These are phyloP conservation scores for Epirrhoe alternata DNA, from an alignment of 2,888 invertebrate genomes.

Conservation along the genomic window DNA sequence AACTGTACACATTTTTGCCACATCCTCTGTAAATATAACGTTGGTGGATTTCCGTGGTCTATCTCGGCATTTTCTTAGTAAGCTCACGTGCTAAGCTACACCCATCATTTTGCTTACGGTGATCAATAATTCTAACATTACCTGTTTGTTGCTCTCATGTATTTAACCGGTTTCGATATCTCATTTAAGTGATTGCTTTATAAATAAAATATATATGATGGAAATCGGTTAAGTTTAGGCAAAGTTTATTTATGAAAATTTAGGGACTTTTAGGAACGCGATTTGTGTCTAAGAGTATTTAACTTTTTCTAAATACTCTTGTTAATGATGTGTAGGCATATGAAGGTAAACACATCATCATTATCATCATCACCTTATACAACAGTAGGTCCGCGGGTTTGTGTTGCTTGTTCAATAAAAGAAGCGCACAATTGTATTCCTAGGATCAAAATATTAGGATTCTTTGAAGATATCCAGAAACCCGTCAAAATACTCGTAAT, in stretches of 20 bases:
- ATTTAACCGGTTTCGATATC: slow-evolving; percentile 29
- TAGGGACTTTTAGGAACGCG: not conserved
- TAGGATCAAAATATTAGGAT: not conserved
- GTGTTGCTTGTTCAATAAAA: no score
- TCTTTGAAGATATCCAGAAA: not conserved
- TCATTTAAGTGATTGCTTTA: slow-evolving; percentile 21
- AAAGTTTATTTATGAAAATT: not conserved
- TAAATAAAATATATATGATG: slow-evolving; percentile 15
- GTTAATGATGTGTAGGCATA: no score
- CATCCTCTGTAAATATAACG: slow-evolving; percentile 3
- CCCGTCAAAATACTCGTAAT: not conserved
- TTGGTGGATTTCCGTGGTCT: slow-evolving; percentile 29
- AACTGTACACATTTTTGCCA: not conserved
- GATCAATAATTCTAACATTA: slow-evolving; percentile 64
- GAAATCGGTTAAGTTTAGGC: slow-evolving; percentile 3
- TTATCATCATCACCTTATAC: no score
- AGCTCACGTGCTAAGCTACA: slow-evolving; percentile 65
- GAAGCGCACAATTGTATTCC: no score
- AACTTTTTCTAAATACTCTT: no score
- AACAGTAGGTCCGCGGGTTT: no score
- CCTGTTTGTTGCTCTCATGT: slow-evolving; percentile 31
- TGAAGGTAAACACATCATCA: no score
- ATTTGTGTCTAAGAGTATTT: not conserved
- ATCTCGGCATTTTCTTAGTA: slow-evolving; percentile 57
- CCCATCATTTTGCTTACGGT: slow-evolving; percentile 68